These are phyloP conservation scores for Venturia canescens DNA, from an alignment of 1,140 invertebrate species.

Conservation along the genomic window DNA sequence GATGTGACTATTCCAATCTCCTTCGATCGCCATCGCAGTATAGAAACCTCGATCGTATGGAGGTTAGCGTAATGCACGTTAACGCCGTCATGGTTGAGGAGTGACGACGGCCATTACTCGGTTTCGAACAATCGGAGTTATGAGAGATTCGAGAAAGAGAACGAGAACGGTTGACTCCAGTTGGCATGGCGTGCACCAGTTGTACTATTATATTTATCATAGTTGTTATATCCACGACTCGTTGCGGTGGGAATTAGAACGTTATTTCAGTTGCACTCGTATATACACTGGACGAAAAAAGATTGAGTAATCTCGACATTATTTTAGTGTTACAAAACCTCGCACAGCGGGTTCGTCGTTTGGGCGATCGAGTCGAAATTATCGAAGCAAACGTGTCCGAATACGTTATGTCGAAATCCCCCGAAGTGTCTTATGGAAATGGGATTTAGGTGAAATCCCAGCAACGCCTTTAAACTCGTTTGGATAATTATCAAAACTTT, in stretches of 20 bases:
- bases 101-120: constrained; percentile 34
- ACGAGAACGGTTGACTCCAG: not conserved
- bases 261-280: constrained; percentile 5
- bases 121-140: constrained; percentile 32
- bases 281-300: not conserved
- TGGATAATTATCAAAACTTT: constrained; percentile 2
- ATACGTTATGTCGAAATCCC: not conserved
- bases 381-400: not conserved
- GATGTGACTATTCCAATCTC: not conserved
- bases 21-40: not conserved
- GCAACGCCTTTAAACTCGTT: not conserved
- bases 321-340: constrained; percentile 6
- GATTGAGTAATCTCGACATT: not conserved
- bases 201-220: constrained; percentile 2
- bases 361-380: not conserved
- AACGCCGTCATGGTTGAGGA: constrained; percentile 29
- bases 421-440: not conserved
- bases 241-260: constrained; percentile 13
- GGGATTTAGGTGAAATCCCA: not conserved
- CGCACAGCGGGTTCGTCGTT: not conserved
- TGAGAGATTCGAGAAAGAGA: constrained; percentile 4
- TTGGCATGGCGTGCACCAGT: not conserved
- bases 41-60: too few relatives aligned
- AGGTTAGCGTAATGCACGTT: constrained; percentile 17
- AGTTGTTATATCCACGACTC: not conserved